phyloP scores from a whole-genome alignment of 1,140 invertebrate species.

The Drosophila gunungcola region DNA sequence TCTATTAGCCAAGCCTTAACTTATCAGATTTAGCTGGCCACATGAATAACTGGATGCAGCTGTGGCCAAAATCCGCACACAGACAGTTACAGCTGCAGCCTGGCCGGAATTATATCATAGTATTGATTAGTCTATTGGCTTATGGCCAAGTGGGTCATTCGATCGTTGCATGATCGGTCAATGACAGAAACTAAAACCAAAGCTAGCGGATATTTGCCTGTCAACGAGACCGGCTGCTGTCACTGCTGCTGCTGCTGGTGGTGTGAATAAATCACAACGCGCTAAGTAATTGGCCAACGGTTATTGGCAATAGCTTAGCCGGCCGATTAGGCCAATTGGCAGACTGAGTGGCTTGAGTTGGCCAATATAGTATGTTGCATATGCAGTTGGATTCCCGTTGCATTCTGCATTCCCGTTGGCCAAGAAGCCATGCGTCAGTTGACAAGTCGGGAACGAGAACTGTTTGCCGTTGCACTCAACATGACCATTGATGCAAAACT shows the following conservation, averaged over 20 bases:
- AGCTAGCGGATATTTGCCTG: constrained; percentile 64
- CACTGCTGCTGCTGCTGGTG: constrained; percentile 13
- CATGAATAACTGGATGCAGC: constrained; percentile 47
- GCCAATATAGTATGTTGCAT: constrained; percentile 27
- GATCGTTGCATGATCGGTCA: constrained; percentile 50
- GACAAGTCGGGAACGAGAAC: constrained; percentile 57
- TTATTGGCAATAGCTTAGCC: constrained; percentile 68
- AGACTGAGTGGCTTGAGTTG: constrained; percentile 19
- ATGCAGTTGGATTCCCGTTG: constrained; percentile 54
- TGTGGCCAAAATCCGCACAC: constrained; percentile 33
- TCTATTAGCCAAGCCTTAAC: constrained; percentile 26
- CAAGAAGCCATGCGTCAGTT: constrained; percentile 34
- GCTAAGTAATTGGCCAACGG: constrained; percentile 74
- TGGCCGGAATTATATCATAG: constrained; percentile 73
- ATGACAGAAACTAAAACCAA: constrained; percentile 14
- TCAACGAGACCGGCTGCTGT: constrained; percentile 39
- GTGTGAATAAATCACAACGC: constrained; percentile 52
- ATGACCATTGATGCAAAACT: constrained; percentile 77
- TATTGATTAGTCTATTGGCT: constrained; percentile 37
- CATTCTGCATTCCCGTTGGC: constrained; percentile 66
- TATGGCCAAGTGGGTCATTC: constrained; percentile 40
- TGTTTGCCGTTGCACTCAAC: constrained; percentile 39
- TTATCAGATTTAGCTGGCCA: constrained; percentile 37
- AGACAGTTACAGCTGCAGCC: constrained; percentile 54
- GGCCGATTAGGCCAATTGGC: constrained; percentile 67